These are phyloP conservation scores for Glaucopsyche alexis DNA, from an alignment of 2,888 invertebrate species.

Conservation along the genomic window DNA sequence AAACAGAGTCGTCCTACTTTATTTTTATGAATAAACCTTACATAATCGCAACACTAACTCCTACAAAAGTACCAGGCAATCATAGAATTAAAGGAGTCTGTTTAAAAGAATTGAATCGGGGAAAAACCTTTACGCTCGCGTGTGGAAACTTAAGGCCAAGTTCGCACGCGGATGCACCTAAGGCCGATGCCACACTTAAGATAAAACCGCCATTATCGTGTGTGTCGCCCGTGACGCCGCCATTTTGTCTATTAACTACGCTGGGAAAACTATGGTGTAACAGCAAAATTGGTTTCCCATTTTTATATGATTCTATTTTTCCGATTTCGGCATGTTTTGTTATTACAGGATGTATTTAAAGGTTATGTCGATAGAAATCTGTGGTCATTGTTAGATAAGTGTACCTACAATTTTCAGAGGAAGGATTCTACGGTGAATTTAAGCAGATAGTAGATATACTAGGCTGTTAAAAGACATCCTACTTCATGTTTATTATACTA, in stretches of 20 bases:
- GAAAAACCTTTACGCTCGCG: neutral
- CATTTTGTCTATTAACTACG: constrained; percentile 70
- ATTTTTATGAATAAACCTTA: neutral
- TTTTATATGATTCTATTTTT: constrained; percentile 45
- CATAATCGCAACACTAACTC: neutral
- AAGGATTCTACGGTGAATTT: neutral
- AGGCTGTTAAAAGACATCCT: too few species aligned
- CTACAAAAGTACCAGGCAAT: neutral
- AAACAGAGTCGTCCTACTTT: too few species aligned
- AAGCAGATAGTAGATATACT: neutral
- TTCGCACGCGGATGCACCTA: constrained; percentile 64
- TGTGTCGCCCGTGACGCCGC: constrained; percentile 72
- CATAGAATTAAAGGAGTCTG: neutral
- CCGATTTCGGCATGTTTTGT: constrained; percentile 16
- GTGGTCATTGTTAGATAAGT: constrained; percentile 4
- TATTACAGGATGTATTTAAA: constrained; percentile 23
- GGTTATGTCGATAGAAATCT: constrained; percentile 11
- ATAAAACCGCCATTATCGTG: constrained; percentile 67
- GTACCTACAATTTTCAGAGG: neutral
- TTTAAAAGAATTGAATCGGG: neutral
- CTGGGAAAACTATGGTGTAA: constrained; percentile 68
- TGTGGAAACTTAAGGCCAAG: constrained; percentile 50
- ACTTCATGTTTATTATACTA: too few species aligned
- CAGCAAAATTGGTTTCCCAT: constrained; percentile 56
- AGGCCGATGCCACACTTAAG: constrained; percentile 73